A percentile compares a stretch with the other conserved stretches of the same genome.
Conservation (phyloP, 2,113 vertebrate genomes). For the Riparia riparia region DNA sequence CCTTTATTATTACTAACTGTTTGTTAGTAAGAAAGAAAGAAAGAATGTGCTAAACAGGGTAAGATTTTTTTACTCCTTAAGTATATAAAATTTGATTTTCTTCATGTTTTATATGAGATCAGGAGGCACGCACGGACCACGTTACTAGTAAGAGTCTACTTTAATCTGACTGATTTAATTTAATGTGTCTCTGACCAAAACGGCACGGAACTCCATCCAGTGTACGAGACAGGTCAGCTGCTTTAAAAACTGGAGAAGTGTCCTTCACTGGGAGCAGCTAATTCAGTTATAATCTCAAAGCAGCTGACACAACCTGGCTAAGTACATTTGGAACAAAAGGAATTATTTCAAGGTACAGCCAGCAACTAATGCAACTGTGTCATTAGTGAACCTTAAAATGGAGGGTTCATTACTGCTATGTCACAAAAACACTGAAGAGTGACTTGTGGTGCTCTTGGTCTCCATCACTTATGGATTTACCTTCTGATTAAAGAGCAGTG, state of each 20-base stretch:
- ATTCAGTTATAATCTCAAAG: not conserved
- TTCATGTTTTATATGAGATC: not conserved
- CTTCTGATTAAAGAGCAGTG: conserved; percentile 11
- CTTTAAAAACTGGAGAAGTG: not conserved
- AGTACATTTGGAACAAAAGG: not conserved
- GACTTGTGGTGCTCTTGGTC: not conserved
- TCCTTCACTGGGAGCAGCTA: not conserved
- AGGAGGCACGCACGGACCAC: not conserved
- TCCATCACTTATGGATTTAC: not conserved
- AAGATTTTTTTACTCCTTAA: not conserved
- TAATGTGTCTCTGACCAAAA: not conserved
- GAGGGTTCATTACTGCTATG: not conserved
- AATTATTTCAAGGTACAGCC: not conserved
- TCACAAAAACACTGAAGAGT: not conserved
- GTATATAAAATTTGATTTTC: not conserved
- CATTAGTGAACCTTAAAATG: not conserved
- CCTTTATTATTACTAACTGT: not conserved
- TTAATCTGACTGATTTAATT: conserved; percentile 11
- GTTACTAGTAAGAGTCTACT: not conserved
- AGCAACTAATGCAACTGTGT: not conserved
- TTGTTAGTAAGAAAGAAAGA: not conserved
- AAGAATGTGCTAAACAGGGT: not conserved
- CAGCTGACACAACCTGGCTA: not conserved
- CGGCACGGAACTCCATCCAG: not conserved
- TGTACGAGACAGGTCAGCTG: not conserved